Conservation (phyloP, 92 coral and sea anemone genomes). For the Paramuricea clavata region DNA sequence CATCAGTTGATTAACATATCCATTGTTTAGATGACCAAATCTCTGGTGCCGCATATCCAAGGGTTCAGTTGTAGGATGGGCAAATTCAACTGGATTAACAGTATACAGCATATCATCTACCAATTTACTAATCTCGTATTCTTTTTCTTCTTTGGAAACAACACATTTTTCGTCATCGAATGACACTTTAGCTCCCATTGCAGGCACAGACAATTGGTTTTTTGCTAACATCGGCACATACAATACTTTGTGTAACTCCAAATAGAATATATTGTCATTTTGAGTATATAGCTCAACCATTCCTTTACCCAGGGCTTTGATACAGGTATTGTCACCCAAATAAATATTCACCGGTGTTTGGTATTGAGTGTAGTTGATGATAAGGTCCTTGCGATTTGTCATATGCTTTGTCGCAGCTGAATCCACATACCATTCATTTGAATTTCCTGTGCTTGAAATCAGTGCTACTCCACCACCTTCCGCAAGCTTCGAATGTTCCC, state of each 20-base stretch:
- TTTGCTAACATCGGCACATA: conserved; percentile 44
- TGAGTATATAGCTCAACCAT: conserved; percentile 56
- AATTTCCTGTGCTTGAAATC: conserved; percentile 51
- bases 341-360: conserved; percentile 63
- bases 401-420: conserved; percentile 76
- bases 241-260: conserved; percentile 55
- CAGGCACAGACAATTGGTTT: conserved; percentile 51
- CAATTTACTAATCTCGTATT: conserved; percentile 39
- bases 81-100: conserved; percentile 51
- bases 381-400: conserved; percentile 58
- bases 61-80: conserved; percentile 47
- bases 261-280: conserved; percentile 45
- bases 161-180: conserved; percentile 51
- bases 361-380: conserved; percentile 64
- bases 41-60: conserved; percentile 72
- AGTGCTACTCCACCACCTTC: conserved; percentile 69
- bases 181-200: conserved; percentile 54
- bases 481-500: conserved; percentile 68
- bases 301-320: conserved; percentile 66
- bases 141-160: conserved; percentile 49
- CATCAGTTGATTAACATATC: too few species aligned
- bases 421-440: conserved; percentile 69
- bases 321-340: conserved; percentile 64
- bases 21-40: too few species aligned
- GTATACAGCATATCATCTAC: conserved; percentile 44